A percentile compares a stretch with the other conserved stretches of the same genome.
Conservation (phyloP, 2,888 invertebrate species). For the Nemapogon koenigi region DNA sequence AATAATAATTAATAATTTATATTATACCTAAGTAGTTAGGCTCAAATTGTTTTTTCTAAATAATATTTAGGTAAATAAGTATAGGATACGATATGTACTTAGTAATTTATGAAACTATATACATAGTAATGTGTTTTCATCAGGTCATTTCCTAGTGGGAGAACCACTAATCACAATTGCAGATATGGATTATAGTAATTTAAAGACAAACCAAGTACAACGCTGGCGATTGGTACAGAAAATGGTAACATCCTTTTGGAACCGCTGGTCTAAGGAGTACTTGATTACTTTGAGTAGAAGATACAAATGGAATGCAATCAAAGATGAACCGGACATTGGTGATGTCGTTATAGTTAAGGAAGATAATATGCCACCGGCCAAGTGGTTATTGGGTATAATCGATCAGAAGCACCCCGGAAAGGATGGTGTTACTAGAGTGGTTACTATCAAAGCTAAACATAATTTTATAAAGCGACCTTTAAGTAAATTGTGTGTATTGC, state of each 20-base stretch:
- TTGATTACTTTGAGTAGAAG: slow-evolving; percentile 13
- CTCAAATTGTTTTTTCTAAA: no score
- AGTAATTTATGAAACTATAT: no score
- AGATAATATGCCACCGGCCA: slow-evolving; percentile 16
- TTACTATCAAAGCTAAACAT: slow-evolving; percentile 11
- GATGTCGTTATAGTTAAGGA: slow-evolving; percentile 18
- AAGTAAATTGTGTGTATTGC: slow-evolving; percentile 9
- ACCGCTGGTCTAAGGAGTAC: slow-evolving; percentile 20
- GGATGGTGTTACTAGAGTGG: slow-evolving; percentile 18
- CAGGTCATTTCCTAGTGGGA: slow-evolving; percentile 9
- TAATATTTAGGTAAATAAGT: no score
- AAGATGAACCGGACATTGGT: slow-evolving; percentile 16
- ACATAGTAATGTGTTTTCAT: no score
- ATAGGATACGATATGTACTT: no score
- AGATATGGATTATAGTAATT: slow-evolving; percentile 10
- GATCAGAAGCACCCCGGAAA: slow-evolving; percentile 16
- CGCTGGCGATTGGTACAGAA: slow-evolving; percentile 21
- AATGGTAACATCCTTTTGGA: slow-evolving; percentile 19
- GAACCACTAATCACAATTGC: slow-evolving; percentile 15
- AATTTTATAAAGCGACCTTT: slow-evolving; percentile 10
- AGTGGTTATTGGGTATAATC: slow-evolving; percentile 17
- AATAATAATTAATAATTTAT: no score
- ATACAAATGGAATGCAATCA: slow-evolving; percentile 15
- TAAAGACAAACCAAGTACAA: slow-evolving; percentile 10
- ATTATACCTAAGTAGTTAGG: no score